Conservation (phyloP, 2,888 invertebrate genomes). For the Allygus modestus region DNA sequence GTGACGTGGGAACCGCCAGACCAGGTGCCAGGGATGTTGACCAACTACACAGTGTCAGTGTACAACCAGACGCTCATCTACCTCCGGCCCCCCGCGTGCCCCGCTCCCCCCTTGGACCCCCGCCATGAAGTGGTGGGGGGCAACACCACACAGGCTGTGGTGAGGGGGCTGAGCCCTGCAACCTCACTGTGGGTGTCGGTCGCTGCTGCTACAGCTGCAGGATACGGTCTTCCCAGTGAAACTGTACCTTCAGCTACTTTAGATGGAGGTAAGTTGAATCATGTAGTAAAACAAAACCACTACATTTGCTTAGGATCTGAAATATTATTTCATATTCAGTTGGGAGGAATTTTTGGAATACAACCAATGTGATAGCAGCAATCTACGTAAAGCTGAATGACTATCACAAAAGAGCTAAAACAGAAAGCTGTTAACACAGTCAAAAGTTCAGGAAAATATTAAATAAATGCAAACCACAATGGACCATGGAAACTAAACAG, state of each 20-base stretch:
- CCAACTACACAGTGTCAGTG: neutral
- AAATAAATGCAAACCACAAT: no score
- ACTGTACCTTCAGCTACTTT: neutral
- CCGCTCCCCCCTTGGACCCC: neutral
- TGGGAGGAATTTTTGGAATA: no score
- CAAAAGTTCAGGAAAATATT: no score
- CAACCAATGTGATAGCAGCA: no score
- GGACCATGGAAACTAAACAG: no score
- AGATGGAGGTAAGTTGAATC: neutral
- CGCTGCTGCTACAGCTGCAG: neutral
- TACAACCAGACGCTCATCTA: neutral
- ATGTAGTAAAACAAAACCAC: no score
- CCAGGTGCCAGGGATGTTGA: neutral
- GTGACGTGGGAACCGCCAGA: neutral
- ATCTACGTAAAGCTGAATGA: no score
- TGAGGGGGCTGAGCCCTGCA: neutral
- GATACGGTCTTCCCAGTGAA: neutral
- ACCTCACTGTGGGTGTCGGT: neutral
- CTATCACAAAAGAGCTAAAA: no score
- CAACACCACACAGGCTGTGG: neutral
- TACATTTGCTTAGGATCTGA: no score
- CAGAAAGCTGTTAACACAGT: no score
- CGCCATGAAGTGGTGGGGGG: neutral
- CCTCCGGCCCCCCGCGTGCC: neutral
- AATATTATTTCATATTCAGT: no score